A percentile compares a stretch with the other conserved stretches of the same genome.
These are phyloP conservation scores for Phaenicophaeus curvirostris DNA, from an alignment of 2,797 vertebrate genomes.

Conservation along the genomic window DNA sequence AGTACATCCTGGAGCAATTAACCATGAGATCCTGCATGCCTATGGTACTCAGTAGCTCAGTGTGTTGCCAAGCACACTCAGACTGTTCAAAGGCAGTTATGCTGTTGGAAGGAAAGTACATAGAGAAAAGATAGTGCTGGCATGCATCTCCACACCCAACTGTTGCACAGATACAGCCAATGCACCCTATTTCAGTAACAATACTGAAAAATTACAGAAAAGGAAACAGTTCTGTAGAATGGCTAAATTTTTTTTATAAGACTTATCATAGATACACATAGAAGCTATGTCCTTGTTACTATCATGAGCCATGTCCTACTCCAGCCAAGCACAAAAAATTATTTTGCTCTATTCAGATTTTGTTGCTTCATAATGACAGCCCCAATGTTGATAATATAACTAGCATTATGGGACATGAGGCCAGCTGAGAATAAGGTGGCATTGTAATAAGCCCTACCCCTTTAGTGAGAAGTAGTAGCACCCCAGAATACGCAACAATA, in stretches of 20 bases:
- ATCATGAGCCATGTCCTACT: neutral
- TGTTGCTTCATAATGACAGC: neutral
- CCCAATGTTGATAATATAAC: neutral
- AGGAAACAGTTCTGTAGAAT: neutral
- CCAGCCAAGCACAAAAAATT: neutral
- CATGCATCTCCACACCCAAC: neutral
- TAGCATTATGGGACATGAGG: fast-evolving
- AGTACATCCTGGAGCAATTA: neutral
- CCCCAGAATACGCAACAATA: neutral
- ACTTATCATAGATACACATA: neutral
- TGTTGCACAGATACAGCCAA: neutral
- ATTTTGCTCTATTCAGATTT: neutral
- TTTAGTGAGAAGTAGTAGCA: neutral
- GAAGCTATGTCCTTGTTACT: neutral
- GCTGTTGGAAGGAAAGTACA: neutral
- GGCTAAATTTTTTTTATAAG: neutral
- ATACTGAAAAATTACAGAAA: neutral
- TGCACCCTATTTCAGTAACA: neutral
- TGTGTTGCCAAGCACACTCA: neutral
- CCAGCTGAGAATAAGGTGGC: neutral
- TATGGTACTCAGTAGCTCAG: neutral
- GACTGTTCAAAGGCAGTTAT: neutral
- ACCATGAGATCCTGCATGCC: neutral
- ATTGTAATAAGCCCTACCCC: neutral
- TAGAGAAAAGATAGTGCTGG: neutral